phyloP scores from a whole-genome alignment of 1,140 invertebrate species.

The Centruroides vittatus region DNA sequence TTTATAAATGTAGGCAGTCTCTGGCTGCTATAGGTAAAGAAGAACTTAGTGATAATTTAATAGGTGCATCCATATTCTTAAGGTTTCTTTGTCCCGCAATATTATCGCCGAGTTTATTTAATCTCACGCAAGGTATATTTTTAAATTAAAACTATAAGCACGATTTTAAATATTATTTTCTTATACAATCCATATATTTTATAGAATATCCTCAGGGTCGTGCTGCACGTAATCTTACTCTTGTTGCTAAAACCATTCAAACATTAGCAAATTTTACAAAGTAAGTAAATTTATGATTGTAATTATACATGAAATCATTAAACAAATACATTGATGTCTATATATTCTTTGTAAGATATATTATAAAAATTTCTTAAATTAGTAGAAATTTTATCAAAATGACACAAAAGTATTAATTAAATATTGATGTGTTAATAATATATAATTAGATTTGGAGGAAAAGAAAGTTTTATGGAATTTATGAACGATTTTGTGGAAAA shows the following conservation, averaged over 20 bases:
- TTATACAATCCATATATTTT: not conserved
- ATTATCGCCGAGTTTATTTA: conserved; percentile 83
- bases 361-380: not conserved
- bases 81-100: conserved; percentile 91
- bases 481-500: conserved; percentile 85
- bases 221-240: conserved; percentile 76
- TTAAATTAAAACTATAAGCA: not conserved
- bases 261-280: conserved; percentile 82
- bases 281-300: conserved; percentile 15
- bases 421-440: not conserved
- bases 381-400: not conserved
- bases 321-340: not conserved
- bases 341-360: not conserved
- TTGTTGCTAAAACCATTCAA: conserved; percentile 88
- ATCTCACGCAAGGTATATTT: conserved; percentile 63
- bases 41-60: conserved; percentile 81
- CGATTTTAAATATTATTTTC: not conserved
- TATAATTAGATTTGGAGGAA: conserved; percentile 59
- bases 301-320: not conserved
- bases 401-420: not conserved
- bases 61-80: conserved; percentile 82
- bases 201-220: conserved; percentile 82
- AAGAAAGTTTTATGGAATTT: conserved; percentile 94
- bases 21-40: conserved; percentile 56
- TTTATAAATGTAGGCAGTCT: conserved; percentile 63